phyloP scores from a whole-genome alignment of 2,797 vertebrate species.

The Squalus acanthias region DNA sequence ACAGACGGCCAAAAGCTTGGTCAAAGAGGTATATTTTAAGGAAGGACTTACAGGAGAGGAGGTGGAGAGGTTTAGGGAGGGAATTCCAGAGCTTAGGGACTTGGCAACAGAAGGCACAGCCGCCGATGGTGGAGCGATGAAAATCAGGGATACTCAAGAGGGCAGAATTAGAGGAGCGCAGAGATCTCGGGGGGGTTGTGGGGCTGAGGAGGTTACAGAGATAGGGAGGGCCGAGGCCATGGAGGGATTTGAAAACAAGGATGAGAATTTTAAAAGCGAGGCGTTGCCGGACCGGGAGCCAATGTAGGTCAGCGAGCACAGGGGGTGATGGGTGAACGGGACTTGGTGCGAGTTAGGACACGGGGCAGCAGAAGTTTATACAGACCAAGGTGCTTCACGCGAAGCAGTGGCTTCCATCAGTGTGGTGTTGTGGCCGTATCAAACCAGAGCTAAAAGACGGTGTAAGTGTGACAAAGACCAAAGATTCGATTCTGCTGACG shows the following conservation, averaged over 20 bases:
- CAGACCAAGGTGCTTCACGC: too few relatives aligned
- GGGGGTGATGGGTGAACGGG: background rate
- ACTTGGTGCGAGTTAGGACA: background rate
- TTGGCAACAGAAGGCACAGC: too few relatives aligned
- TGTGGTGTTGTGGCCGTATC: background rate
- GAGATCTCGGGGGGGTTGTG: too few relatives aligned
- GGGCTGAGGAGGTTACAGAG: too few relatives aligned
- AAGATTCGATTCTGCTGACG: background rate
- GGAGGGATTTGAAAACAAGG: too few relatives aligned
- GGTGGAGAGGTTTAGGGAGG: background rate
- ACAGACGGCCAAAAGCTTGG: background rate
- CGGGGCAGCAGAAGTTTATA: background rate
- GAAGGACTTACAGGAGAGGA: background rate
- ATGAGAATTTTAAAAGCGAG: too few relatives aligned
- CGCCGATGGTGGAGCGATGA: too few relatives aligned
- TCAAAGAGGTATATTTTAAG: background rate
- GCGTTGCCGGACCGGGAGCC: background rate
- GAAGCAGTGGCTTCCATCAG: background rate
- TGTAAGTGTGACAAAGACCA: background rate
- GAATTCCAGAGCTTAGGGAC: too few relatives aligned
- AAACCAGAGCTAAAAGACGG: background rate
- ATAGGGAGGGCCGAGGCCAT: too few relatives aligned
- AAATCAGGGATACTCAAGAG: too few relatives aligned
- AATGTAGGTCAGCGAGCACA: background rate
- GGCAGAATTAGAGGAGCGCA: too few relatives aligned